These are phyloP conservation scores for Ommatoiulus sabulosus DNA, from an alignment of 2,888 invertebrate genomes.

Conservation along the genomic window DNA sequence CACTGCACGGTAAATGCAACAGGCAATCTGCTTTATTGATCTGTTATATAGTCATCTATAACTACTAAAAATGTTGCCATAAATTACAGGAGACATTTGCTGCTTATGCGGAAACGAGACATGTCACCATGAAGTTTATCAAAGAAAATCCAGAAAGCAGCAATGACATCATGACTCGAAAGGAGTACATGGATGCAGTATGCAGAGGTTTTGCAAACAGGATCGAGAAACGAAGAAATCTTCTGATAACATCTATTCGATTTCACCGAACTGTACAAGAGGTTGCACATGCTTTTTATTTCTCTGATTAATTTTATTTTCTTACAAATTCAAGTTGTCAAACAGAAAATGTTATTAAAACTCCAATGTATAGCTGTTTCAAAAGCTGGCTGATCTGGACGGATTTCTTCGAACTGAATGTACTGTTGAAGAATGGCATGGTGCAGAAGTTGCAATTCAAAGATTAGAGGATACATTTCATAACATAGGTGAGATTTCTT, in stretches of 20 bases:
- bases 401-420: constrained; percentile 65
- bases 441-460: constrained; percentile 65
- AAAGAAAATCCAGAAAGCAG: constrained; percentile 68
- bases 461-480: constrained; percentile 63
- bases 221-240: constrained; percentile 78
- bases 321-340: no score
- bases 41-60: no score
- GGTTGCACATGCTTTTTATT: constrained; percentile 66
- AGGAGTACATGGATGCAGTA: constrained; percentile 85
- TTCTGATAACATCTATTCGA: constrained; percentile 79
- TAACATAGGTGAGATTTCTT: background rate
- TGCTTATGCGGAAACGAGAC: constrained; percentile 80
- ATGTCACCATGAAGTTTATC: constrained; percentile 75
- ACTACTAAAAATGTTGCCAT: background rate
- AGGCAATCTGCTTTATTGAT: background rate
- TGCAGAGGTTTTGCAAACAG: constrained; percentile 82
- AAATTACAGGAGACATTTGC: constrained; percentile 77
- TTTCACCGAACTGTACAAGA: constrained; percentile 82
- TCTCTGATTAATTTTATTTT: constrained; percentile 60
- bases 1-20: constrained; percentile 75
- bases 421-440: constrained; percentile 63
- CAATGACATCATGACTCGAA: constrained; percentile 77
- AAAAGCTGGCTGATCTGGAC: constrained; percentile 66
- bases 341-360: background rate
- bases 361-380: constrained; percentile 65